Evolutionary conservation across 37 sponge, comb jelly and placozoan genomes (phyloP), one percentile per base, ranked within the genome.

Genomic region (Chondrosia reniformis): DNA sequence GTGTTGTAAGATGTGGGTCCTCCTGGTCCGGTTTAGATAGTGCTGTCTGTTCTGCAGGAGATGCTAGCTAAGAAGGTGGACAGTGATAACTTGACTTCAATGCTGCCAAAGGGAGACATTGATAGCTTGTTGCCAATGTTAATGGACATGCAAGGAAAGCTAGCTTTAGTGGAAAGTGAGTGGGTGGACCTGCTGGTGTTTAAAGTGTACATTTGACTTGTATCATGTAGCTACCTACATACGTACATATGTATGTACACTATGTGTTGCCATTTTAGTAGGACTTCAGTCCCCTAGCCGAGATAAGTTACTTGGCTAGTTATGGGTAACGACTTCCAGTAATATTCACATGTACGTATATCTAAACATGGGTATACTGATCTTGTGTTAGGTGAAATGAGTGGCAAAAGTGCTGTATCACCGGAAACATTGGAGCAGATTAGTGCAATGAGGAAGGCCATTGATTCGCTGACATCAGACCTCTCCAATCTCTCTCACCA

Each of bases 81-180:
- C 37, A 54, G 46, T 33, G 67, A 66, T 34, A n/a, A n/a, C n/a
- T n/a, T n/a, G n/a, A n/a, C n/a, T n/a, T n/a, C n/a, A n/a, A 66
- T 66, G 67, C 67, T 66, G 19, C 67, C 67, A 6, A 66, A 66
- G 67, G 67, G 76, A 21, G 88, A 74, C 45, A 8, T 65, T 34
- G 79, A 83, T 19, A 45, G 61, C 49, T 42, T 95, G 63, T 76
- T 91, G 83, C 81, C 96, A 0, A 86, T 78, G 45, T 58, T 95
- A 4, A 22, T 95, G 34, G 92, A 95, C 42, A 56, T 95, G 61
- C 96, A 95, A 77, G 79, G 54, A 45, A 86, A 86, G 46, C 69
- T 95, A 31, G 65, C 56, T 12, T 80, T 71, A 0, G 36, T 91
- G 21, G 96, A 95, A 76, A 79, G 87, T 85, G 38, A 79, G 54